Conservation (phyloP, 1,140 invertebrate species). For the Drosophila neocordata region DNA sequence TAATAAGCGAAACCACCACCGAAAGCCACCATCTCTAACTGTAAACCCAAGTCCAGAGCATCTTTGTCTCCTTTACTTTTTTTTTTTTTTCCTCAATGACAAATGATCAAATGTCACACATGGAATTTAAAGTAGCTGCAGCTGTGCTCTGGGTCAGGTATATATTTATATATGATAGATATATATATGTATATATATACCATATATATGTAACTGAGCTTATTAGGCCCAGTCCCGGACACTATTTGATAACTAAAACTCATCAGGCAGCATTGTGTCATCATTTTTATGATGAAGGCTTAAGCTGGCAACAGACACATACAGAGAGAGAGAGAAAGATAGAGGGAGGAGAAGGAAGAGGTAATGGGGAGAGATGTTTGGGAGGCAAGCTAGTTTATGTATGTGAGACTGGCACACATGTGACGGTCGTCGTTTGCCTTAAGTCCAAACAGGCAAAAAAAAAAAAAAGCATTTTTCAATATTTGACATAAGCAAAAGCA, state of each 20-base stretch:
- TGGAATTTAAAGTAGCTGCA: constrained; percentile 80
- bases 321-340: not conserved
- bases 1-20: constrained; percentile 57
- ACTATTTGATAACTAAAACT: constrained; percentile 78
- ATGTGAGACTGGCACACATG: constrained; percentile 45
- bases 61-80: not conserved
- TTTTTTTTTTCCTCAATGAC: constrained; percentile 49
- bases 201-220: not conserved
- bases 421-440: constrained; percentile 32
- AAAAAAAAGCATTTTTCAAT: constrained; percentile 69
- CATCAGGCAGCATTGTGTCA: constrained; percentile 67
- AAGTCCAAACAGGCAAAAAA: constrained; percentile 44
- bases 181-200: not conserved
- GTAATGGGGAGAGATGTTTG: constrained; percentile 6
- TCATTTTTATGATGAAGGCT: constrained; percentile 77
- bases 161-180: constrained; percentile 28
- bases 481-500: constrained; percentile 60
- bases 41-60: constrained; percentile 12
- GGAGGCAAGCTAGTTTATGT: not conserved
- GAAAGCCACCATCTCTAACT: constrained; percentile 40
- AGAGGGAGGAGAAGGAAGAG: not conserved
- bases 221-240: constrained; percentile 34
- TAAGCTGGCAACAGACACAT: constrained; percentile 42
- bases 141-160: constrained; percentile 53
- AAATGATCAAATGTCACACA: constrained; percentile 80